These are phyloP conservation scores for Rhagoletis zephyria DNA, from an alignment of 1,140 invertebrate species.

Conservation along the genomic window DNA sequence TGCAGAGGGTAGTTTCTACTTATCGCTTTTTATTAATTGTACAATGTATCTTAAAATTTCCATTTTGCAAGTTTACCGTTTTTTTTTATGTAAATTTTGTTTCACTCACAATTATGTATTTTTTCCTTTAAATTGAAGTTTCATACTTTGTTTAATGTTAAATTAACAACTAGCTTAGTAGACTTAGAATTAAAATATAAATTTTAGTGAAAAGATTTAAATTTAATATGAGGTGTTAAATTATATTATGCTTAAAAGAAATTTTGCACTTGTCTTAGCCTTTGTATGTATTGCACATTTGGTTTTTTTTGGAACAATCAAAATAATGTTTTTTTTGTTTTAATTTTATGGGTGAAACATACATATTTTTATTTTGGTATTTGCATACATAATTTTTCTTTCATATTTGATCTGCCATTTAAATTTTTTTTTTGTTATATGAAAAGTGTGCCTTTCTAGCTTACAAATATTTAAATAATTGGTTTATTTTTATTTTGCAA, in stretches of 20 bases:
- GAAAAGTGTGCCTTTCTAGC: background rate
- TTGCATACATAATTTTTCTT: background rate
- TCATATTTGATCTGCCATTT: background rate
- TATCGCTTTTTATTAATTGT: background rate
- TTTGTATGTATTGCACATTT: background rate
- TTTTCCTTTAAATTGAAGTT: background rate
- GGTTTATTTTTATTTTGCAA: slow-evolving; percentile 10
- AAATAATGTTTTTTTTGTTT: background rate
- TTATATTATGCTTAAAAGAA: slow-evolving; percentile 29
- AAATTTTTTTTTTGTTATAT: background rate
- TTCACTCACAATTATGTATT: background rate
- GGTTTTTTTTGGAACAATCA: background rate
- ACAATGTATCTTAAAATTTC: background rate
- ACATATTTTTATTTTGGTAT: background rate
- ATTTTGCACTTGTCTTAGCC: background rate
- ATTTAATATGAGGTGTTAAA: background rate
- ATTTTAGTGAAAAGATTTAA: background rate
- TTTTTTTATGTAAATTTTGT: background rate
- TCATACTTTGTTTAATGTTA: background rate
- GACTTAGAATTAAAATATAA: too few species aligned
- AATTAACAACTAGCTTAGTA: background rate
- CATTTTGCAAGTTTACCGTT: background rate
- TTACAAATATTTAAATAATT: background rate
- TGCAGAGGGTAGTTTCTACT: background rate
- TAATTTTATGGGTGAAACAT: background rate